phyloP scores from a whole-genome alignment of 2,888 invertebrate genomes.

The Nomada lathburiana region DNA sequence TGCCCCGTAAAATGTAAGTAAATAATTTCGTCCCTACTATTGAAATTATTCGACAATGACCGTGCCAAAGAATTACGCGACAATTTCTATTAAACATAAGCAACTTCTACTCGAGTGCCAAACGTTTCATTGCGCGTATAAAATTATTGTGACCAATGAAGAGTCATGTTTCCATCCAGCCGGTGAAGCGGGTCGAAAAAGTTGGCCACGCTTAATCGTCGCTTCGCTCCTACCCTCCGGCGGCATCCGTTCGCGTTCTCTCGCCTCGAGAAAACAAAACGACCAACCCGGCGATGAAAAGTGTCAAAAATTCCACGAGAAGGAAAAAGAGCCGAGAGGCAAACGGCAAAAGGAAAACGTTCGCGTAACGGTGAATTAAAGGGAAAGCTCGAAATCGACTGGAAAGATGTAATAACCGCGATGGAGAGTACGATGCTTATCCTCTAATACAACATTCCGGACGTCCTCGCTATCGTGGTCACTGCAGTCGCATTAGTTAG shows the following conservation, averaged over 20 bases:
- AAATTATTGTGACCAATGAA: too few species aligned
- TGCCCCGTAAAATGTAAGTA: not conserved
- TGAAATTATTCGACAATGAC: too few species aligned
- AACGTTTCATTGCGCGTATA: too few species aligned
- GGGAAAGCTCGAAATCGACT: not conserved
- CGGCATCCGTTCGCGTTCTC: not conserved
- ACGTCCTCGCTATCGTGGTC: constrained; percentile 76
- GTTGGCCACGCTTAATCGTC: not conserved
- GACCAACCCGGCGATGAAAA: not conserved
- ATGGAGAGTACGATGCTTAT: constrained; percentile 63
- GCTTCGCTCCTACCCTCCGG: not conserved
- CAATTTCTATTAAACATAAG: too few species aligned
- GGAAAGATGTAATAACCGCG: constrained; percentile 50
- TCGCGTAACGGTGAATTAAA: constrained; percentile 11
- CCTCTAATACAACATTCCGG: constrained; percentile 71
- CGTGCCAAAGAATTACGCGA: too few species aligned
- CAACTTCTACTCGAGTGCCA: too few species aligned
- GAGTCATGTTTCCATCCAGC: too few species aligned
- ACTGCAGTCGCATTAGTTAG: constrained; percentile 83
- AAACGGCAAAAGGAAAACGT: not conserved
- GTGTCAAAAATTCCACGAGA: not conserved
- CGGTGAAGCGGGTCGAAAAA: not conserved
- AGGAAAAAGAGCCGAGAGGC: too few species aligned
- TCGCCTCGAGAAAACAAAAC: constrained; percentile 7
- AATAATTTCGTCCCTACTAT: not conserved